These are phyloP conservation scores for Acanthornis magna DNA, from an alignment of 2,797 vertebrate species.

Conservation along the genomic window DNA sequence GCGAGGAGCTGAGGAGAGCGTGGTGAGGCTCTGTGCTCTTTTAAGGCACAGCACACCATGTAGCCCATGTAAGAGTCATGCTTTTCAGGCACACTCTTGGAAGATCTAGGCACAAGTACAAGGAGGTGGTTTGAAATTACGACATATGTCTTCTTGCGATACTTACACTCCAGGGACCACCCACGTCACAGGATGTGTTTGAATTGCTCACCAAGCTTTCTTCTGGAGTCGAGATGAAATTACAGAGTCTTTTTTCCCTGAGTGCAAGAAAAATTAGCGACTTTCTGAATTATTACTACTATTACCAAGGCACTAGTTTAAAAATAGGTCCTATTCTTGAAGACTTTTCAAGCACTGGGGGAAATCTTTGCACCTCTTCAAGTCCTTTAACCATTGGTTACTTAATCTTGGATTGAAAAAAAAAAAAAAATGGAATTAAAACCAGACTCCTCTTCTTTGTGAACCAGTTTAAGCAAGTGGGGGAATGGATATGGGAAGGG, in stretches of 20 bases:
- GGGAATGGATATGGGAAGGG: background rate
- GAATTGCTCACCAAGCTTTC: conserved; percentile 39
- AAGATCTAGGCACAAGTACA: conserved; percentile 4
- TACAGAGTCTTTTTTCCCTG: background rate
- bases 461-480: background rate
- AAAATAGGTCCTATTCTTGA: background rate
- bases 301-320: background rate
- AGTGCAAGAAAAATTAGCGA: background rate
- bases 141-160: conserved; percentile 32
- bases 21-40: background rate
- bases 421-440: background rate
- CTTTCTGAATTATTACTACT: conserved; percentile 20
- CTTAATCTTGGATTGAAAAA: background rate
- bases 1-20: background rate
- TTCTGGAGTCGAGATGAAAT: conserved; percentile 1
- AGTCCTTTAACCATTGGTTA: background rate
- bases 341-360: background rate
- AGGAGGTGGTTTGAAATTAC: conserved; percentile 17
- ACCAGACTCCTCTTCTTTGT: background rate
- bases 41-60: background rate
- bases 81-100: conserved; percentile 35
- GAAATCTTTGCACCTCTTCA: background rate
- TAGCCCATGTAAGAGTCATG: background rate
- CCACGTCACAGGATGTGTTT: conserved; percentile 41
- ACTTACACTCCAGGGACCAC: conserved; percentile 35